A percentile compares a stretch with the other conserved stretches of the same genome.
Conservation (phyloP, 2,113 vertebrate species). For the Ranitomeya variabilis region DNA sequence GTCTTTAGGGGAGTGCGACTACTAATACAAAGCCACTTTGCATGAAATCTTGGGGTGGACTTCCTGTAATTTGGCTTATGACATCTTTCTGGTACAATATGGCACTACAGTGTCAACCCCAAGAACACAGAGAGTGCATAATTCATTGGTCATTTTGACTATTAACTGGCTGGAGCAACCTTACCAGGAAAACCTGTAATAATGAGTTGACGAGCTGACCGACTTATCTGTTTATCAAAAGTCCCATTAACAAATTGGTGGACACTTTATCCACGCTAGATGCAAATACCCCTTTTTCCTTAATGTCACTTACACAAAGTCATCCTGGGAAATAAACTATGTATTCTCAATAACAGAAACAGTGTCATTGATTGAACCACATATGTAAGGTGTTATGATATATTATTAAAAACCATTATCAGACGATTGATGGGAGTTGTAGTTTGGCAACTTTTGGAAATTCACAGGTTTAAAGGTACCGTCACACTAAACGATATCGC, state of each 20-base stretch:
- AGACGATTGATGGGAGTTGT: not conserved
- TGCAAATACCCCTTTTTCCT: not conserved
- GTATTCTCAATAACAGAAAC: too few relatives aligned
- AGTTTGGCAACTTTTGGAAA: not conserved
- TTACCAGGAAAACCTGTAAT: not conserved
- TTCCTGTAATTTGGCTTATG: not conserved
- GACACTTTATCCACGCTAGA: not conserved
- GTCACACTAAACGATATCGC: too few relatives aligned
- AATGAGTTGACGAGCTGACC: not conserved
- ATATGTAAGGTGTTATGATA: too few relatives aligned
- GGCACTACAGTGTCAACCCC: not conserved
- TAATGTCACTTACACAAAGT: not conserved
- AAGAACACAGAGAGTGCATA: not conserved
- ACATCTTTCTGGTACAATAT: not conserved
- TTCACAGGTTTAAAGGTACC: not conserved
- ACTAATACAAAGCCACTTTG: too few relatives aligned
- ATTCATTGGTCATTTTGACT: not conserved
- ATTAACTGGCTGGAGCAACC: not conserved
- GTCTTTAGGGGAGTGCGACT: too few relatives aligned
- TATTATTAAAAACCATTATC: too few relatives aligned
- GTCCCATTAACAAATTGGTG: not conserved
- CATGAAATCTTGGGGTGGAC: not conserved
- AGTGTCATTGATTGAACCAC: not conserved
- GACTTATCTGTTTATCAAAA: not conserved
- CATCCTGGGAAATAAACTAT: not conserved